Evolutionary conservation across 1,140 invertebrate genomes (phyloP).

Genomic region (Bombus turneri): DNA sequence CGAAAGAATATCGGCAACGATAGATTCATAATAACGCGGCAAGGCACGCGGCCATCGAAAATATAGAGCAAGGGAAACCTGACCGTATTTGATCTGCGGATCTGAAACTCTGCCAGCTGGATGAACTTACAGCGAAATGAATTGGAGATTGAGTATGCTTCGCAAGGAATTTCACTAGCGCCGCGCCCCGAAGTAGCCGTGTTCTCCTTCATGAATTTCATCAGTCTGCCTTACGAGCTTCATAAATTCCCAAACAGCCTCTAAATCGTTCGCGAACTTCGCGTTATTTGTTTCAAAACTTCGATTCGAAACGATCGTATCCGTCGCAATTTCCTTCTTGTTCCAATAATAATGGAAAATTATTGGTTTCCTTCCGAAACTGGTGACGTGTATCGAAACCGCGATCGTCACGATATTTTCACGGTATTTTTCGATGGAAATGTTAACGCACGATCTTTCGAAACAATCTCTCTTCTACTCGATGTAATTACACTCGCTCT

Average conservation of each 20-base stretch:
- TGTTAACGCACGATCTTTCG: background rate
- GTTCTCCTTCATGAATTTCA: slow-evolving; percentile 48
- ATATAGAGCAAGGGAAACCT: slow-evolving; percentile 27
- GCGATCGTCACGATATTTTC: background rate
- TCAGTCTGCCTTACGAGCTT: slow-evolving; percentile 47
- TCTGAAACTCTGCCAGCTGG: slow-evolving; percentile 66
- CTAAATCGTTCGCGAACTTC: slow-evolving; percentile 24
- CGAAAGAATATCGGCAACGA: background rate
- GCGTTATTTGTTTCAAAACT: slow-evolving; percentile 43
- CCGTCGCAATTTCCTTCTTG: background rate
- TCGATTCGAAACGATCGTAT: slow-evolving; percentile 17
- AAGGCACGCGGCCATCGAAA: background rate
- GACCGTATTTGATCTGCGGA: slow-evolving; percentile 50
- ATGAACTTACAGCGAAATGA: slow-evolving; percentile 61
- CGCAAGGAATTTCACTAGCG: slow-evolving; percentile 41
- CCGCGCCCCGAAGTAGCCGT: slow-evolving; percentile 3
- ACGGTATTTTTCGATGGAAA: background rate
- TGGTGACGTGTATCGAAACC: background rate
- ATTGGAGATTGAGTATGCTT: slow-evolving; percentile 58
- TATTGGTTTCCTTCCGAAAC: background rate
- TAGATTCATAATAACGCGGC: slow-evolving; percentile 2
- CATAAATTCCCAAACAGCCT: slow-evolving; percentile 47
- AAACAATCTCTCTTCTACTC: slow-evolving; percentile 17
- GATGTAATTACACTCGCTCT: slow-evolving; percentile 45
- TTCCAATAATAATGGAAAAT: slow-evolving; percentile 36